These are phyloP conservation scores for Dasyornis broadbenti DNA, from an alignment of 2,113 vertebrate genomes.

Conservation along the genomic window DNA sequence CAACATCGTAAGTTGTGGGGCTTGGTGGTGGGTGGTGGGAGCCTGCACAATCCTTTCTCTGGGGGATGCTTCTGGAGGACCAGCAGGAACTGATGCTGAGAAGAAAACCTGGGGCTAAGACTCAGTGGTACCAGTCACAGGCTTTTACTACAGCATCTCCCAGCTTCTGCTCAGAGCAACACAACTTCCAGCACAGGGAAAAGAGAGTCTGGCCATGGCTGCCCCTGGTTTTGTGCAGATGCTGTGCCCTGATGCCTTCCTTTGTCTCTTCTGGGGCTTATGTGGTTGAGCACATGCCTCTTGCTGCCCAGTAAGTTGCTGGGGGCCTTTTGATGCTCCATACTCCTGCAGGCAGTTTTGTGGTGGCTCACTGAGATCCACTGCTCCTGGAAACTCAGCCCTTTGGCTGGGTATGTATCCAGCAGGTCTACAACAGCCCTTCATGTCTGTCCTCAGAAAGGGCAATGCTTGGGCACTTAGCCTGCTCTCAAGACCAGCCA, in stretches of 20 bases:
- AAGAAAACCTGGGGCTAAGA: neutral
- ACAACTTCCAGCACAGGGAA: neutral
- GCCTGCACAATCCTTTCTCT: rapidly evolving
- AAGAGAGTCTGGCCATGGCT: neutral
- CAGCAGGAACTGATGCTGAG: neutral
- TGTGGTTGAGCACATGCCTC: neutral
- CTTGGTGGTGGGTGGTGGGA: neutral
- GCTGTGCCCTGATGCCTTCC: neutral
- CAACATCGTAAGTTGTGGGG: slow-evolving; percentile 75
- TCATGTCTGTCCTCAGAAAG: neutral
- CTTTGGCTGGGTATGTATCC: neutral
- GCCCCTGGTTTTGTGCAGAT: neutral
- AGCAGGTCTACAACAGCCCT: neutral
- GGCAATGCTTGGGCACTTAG: neutral
- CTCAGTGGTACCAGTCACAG: neutral
- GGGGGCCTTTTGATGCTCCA: neutral
- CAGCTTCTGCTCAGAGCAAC: neutral
- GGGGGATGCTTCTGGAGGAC: neutral
- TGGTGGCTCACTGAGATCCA: neutral
- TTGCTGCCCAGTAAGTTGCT: neutral
- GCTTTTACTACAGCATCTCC: neutral
- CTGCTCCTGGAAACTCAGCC: neutral
- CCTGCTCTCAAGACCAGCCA: neutral
- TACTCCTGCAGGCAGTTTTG: neutral
- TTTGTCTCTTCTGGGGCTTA: neutral